Base-by-base conservation (phyloP, 2,888 invertebrate species). In the Apodemia mormo region DNA sequence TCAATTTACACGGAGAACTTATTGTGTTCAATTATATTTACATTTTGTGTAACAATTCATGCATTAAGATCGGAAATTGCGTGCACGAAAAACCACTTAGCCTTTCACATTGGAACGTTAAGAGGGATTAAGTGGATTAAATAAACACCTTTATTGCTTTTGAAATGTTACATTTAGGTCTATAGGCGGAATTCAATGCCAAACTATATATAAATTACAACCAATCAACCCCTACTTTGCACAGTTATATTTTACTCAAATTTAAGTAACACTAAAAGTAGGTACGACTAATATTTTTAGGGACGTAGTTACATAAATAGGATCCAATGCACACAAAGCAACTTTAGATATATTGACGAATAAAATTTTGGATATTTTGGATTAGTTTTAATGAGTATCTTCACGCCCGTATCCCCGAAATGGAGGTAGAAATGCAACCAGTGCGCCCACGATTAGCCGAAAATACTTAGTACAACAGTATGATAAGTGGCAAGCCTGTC, bases 51-150 rank as follows among this genome's bases (percentile, higher is more conserved):
- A 70, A 69, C 70, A 67, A 71, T 72, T 72, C 69, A 70, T 70
- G 49, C 69, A 64, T 65, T 70, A 74, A 70, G 70, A 69, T 65
- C 68, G 71, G 64, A 67, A 73, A 67, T 75, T 67, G 72, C 73
- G 72, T 74, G 75, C 72, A 68, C 49, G 73, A 61, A 70, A 75
- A 72, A 70, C 72, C 75, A 75, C 72, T 72, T 75, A 72, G 52
- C 49, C 9, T 68, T 67, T 69, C 67, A 68, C 37, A 52, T n/a
- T 33, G 49, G 49, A 49, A 22, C 33, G 54, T 37, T 49, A 29
- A 56, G 52, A 65, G 56, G 49, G 45, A 68, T 58, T 52, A 54
- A 56, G 49, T 54, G 33, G 66, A 64, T 66, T 14, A 66, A 61
- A 66, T 65, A 56, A 45, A 65, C 22, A 68, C 56, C 56, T 67